These are phyloP conservation scores for Montipora capitata DNA, from an alignment of 92 coral and sea anemone genomes.

Conservation along the genomic window DNA sequence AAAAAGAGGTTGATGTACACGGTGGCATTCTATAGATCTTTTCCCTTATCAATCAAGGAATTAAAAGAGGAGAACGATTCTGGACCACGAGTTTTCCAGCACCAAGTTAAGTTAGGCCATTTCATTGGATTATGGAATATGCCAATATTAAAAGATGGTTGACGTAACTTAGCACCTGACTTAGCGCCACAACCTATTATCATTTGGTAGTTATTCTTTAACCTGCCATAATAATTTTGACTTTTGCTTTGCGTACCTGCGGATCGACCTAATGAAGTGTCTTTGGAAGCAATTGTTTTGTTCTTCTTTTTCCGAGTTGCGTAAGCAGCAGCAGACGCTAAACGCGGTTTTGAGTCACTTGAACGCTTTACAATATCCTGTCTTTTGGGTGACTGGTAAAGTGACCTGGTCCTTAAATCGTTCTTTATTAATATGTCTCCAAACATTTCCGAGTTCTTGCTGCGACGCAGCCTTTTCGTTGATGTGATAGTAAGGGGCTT, in stretches of 20 bases:
- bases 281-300: conserved; percentile 8
- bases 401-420: background rate
- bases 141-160: no score
- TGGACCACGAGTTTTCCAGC: no score
- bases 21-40: no score
- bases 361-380: conserved; percentile 63
- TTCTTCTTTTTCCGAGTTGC: background rate
- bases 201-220: background rate
- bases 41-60: no score
- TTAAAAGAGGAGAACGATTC: no score
- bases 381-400: conserved; percentile 29
- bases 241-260: no score
- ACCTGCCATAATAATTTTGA: no score
- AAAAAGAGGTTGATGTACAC: no score
- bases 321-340: background rate
- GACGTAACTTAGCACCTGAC: no score
- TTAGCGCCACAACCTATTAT: no score
- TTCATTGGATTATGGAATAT: no score
- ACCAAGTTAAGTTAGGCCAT: no score
- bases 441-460: conserved; percentile 41
- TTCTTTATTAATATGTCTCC: conserved; percentile 31
- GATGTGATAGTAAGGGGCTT: background rate
- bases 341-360: background rate
- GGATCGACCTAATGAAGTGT: conserved; percentile 1
- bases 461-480: conserved; percentile 25